phyloP scores from a whole-genome alignment of 1,140 invertebrate genomes.

The Hestina assimilis region DNA sequence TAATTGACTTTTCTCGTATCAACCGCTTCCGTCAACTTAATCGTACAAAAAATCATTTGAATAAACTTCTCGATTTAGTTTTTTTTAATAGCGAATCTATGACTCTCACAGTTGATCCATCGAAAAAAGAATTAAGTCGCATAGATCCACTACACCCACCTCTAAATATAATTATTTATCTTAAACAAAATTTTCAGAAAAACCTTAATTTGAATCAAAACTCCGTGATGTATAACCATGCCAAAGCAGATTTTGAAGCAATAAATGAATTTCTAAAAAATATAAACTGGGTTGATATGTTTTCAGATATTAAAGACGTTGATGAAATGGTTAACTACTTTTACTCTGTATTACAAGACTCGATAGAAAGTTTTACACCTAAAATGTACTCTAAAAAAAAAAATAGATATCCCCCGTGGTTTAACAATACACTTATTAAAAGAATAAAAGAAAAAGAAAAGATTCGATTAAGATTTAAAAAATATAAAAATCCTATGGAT shows the following conservation, averaged over 20 bases:
- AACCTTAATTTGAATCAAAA: constrained; percentile 13
- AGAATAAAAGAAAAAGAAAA: constrained; percentile 10
- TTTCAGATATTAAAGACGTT: neutral
- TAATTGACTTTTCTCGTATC: neutral
- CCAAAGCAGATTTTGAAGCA: constrained; percentile 5
- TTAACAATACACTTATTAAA: constrained; percentile 8
- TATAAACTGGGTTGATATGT: constrained; percentile 5
- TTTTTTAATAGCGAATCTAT: neutral
- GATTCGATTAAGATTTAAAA: constrained; percentile 11
- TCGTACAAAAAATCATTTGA: neutral
- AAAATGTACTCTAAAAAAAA: neutral
- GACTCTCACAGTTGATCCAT: neutral
- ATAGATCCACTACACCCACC: neutral
- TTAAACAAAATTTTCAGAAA: constrained; percentile 8
- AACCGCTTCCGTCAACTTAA: neutral
- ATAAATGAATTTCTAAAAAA: constrained; percentile 1
- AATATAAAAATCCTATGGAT: constrained; percentile 13
- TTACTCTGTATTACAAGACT: neutral
- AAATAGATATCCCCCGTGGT: constrained; percentile 9
- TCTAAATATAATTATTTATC: too few species aligned
- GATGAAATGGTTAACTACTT: constrained; percentile 1
- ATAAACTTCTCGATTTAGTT: neutral
- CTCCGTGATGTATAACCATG: constrained; percentile 4
- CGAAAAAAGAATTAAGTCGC: neutral
- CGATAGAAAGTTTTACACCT: neutral